A percentile compares a stretch with the other conserved stretches of the same genome.
Conservation (phyloP, 2,113 vertebrate species). For the Clarias magur region DNA sequence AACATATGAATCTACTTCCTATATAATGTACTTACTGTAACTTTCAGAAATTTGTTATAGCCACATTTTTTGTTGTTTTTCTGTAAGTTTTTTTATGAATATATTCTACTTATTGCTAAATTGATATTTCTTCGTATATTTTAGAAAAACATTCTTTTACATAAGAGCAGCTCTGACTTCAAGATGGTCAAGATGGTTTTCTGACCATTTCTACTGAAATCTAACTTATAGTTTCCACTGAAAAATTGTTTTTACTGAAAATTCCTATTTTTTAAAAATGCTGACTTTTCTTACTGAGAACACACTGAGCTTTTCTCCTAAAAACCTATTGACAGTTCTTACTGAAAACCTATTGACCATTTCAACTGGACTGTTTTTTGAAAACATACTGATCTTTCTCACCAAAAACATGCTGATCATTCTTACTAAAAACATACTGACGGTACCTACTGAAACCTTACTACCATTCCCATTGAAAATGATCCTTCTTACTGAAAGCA, state of each 20-base stretch:
- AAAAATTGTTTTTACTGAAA: too few relatives aligned
- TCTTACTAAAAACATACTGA: too few relatives aligned
- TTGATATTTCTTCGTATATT: too few relatives aligned
- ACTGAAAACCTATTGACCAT: neutral
- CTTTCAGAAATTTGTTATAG: neutral
- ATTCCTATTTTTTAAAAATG: too few relatives aligned
- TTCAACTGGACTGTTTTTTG: neutral
- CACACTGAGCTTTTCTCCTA: neutral
- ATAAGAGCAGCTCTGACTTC: neutral
- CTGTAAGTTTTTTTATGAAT: neutral
- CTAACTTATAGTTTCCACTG: neutral
- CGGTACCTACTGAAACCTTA: too few relatives aligned
- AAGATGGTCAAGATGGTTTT: neutral
- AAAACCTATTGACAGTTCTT: neutral
- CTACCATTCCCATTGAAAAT: too few relatives aligned
- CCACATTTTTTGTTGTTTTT: neutral
- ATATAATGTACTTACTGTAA: neutral
- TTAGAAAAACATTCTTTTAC: neutral
- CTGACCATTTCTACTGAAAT: neutral
- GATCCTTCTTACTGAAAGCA: too few relatives aligned
- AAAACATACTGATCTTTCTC: neutral
- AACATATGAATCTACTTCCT: neutral
- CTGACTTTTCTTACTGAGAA: neutral
- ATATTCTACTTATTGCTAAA: neutral
- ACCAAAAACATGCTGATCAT: too few relatives aligned